Conservation (phyloP, 2,113 vertebrate species). For the Indicator indicator region DNA sequence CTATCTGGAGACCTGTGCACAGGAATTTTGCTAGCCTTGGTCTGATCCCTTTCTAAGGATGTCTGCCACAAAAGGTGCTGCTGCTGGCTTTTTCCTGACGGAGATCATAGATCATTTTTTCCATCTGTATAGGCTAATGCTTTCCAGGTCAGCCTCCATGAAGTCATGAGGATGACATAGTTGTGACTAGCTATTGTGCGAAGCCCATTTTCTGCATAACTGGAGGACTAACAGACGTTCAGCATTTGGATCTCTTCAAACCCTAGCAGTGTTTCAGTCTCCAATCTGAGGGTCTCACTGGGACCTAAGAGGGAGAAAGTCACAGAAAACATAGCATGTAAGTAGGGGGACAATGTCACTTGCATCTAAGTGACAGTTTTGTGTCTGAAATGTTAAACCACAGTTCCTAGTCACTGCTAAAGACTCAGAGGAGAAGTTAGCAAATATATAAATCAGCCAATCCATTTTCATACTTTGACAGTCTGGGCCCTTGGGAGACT, state of each 20-base stretch:
- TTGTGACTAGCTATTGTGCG: neutral
- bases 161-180: neutral
- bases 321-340: neutral
- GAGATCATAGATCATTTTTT: neutral
- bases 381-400: conserved; percentile 18
- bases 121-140: neutral
- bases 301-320: neutral
- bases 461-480: conserved; percentile 37
- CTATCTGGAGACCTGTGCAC: neutral
- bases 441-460: conserved; percentile 32
- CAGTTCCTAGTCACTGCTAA: neutral
- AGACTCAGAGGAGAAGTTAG: conserved; percentile 5
- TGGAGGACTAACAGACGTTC: neutral
- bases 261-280: neutral
- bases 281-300: neutral
- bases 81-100: neutral
- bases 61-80: neutral
- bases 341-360: neutral
- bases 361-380: neutral
- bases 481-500: neutral
- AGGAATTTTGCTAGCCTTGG: neutral
- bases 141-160: neutral
- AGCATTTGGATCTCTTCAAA: neutral
- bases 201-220: neutral
- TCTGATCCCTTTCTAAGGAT: neutral